Evolutionary conservation across 2,888 invertebrate genomes (phyloP).

Genomic region (Eristalinus sepulchralis): DNA sequence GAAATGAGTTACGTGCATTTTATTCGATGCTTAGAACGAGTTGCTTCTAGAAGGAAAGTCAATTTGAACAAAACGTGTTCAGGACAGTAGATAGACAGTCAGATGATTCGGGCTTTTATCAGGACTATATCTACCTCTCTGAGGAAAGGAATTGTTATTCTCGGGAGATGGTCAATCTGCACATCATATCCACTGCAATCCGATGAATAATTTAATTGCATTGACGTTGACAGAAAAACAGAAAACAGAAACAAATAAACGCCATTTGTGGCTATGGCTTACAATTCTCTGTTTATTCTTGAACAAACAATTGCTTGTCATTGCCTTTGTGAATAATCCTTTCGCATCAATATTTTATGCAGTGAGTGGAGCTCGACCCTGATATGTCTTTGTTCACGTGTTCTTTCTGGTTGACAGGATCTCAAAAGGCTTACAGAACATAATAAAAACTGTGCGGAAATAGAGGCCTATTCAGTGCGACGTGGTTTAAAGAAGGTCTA

Average conservation of each 20-base stretch:
- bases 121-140: neutral
- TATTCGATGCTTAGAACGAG: neutral
- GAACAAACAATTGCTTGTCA: neutral
- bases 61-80: neutral
- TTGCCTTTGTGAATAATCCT: neutral
- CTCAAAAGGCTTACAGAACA: too few relatives aligned
- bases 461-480: too few relatives aligned
- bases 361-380: too few relatives aligned
- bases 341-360: too few relatives aligned
- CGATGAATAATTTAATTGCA: neutral
- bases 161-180: neutral
- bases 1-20: neutral
- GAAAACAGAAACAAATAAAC: neutral
- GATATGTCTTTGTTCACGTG: too few relatives aligned
- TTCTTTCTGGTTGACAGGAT: too few relatives aligned
- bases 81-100: neutral
- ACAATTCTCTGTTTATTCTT: neutral
- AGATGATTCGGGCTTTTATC: neutral
- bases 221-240: neutral
- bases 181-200: neutral
- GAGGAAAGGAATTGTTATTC: neutral
- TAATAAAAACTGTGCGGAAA: too few relatives aligned
- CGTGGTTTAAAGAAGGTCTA: too few relatives aligned
- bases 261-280: neutral
- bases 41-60: neutral